Percentiles rank a stretch among this genome's conserved stretches.
These are phyloP conservation scores for Bibio marci DNA, from an alignment of 2,888 invertebrate genomes.

Conservation along the genomic window DNA sequence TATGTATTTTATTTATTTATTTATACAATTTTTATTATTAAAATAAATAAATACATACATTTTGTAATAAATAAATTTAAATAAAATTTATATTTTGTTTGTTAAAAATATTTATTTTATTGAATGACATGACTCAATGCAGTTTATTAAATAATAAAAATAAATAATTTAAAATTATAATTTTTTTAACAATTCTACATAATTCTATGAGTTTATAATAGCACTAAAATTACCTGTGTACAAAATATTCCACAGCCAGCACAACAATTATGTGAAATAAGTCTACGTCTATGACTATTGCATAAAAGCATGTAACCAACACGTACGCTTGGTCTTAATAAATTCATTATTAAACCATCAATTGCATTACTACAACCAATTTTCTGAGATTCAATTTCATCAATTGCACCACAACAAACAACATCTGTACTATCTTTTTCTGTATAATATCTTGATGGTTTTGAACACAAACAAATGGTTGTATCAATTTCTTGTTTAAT, in stretches of 20 bases:
- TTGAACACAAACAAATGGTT: conserved; percentile 34
- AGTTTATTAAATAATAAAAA: too few species aligned
- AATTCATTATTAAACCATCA: conserved; percentile 34
- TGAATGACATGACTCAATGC: background rate
- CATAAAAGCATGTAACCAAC: conserved; percentile 71
- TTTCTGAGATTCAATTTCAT: conserved; percentile 51
- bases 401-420: conserved; percentile 58
- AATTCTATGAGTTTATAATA: conserved; percentile 4
- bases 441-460: conserved; percentile 33
- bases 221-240: conserved; percentile 73
- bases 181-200: too few species aligned
- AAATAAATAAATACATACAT: too few species aligned
- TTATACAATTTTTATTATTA: too few species aligned
- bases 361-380: conserved; percentile 68
- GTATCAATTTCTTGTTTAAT: conserved; percentile 3
- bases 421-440: conserved; percentile 40
- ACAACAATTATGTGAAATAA: conserved; percentile 72
- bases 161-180: too few species aligned
- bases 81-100: too few species aligned
- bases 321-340: conserved; percentile 51
- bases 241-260: conserved; percentile 82
- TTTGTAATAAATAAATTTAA: too few species aligned
- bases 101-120: too few species aligned
- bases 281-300: conserved; percentile 54
- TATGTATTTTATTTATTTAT: too few species aligned